These are phyloP conservation scores for Gryllus bimaculatus DNA, from an alignment of 1,140 invertebrate species.

Conservation along the genomic window DNA sequence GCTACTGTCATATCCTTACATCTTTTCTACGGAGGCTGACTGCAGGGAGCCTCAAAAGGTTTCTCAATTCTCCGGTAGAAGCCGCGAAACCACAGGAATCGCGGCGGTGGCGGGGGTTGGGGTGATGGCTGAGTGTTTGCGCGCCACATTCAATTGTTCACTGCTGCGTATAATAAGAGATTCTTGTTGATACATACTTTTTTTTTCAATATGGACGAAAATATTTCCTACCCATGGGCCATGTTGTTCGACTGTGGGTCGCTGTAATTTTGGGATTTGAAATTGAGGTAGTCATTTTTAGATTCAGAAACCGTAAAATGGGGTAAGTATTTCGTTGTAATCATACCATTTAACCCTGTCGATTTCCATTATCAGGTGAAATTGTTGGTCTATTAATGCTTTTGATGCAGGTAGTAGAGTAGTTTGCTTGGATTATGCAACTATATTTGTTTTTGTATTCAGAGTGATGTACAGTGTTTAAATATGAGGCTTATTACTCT, in stretches of 20 bases:
- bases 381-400: no score
- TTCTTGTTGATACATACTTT: neutral
- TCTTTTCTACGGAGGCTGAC: neutral
- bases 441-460: no score
- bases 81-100: neutral
- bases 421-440: no score
- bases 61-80: slow-evolving; percentile 1
- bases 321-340: no score
- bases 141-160: neutral
- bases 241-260: neutral
- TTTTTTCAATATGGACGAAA: slow-evolving; percentile 1
- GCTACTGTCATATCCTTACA: neutral
- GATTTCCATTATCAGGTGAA: no score
- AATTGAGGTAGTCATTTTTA: no score
- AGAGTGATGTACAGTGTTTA: no score
- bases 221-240: neutral
- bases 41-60: neutral
- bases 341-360: no score
- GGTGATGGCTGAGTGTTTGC: neutral
- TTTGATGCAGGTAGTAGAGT: no score
- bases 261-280: no score
- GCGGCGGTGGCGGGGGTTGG: neutral
- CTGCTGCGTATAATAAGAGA: neutral
- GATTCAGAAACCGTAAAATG: no score
- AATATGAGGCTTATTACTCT: no score